phyloP scores from a whole-genome alignment of 2,888 invertebrate species.

The Hetaerina titia region DNA sequence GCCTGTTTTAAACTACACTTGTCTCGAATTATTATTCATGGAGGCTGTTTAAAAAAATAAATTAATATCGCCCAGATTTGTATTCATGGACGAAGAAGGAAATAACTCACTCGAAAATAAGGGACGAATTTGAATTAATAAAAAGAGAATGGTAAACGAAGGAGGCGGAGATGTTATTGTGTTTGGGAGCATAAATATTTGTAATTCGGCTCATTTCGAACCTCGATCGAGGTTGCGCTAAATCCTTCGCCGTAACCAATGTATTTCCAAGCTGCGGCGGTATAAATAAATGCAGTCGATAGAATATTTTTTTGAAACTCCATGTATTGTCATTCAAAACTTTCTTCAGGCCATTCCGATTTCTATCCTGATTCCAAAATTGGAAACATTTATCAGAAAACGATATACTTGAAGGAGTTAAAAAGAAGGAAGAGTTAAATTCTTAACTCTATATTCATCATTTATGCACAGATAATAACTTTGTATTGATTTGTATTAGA shows the following conservation, averaged over 20 bases:
- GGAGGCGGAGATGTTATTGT: constrained; percentile 16
- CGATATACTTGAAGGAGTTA: too few relatives aligned
- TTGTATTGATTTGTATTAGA: too few relatives aligned
- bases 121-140: constrained; percentile 17
- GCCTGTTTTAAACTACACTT: constrained; percentile 23
- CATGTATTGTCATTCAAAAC: not conserved
- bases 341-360: not conserved
- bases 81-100: not conserved
- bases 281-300: not conserved
- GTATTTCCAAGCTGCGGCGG: not conserved
- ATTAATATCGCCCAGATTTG: constrained; percentile 25
- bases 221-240: not conserved
- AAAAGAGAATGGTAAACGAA: not conserved
- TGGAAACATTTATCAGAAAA: not conserved
- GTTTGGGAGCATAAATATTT: not conserved
- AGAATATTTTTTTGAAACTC: not conserved
- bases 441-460: too few relatives aligned
- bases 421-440: too few relatives aligned
- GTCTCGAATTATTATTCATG: constrained; percentile 35
- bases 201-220: constrained; percentile 35
- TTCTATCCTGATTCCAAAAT: not conserved
- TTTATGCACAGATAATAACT: too few relatives aligned
- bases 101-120: constrained; percentile 21
- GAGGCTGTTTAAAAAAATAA: not conserved
- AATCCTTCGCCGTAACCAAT: not conserved